Evolutionary conservation across 2,888 invertebrate genomes (phyloP).

Genomic region (Caenorhabditis imperialis): DNA sequence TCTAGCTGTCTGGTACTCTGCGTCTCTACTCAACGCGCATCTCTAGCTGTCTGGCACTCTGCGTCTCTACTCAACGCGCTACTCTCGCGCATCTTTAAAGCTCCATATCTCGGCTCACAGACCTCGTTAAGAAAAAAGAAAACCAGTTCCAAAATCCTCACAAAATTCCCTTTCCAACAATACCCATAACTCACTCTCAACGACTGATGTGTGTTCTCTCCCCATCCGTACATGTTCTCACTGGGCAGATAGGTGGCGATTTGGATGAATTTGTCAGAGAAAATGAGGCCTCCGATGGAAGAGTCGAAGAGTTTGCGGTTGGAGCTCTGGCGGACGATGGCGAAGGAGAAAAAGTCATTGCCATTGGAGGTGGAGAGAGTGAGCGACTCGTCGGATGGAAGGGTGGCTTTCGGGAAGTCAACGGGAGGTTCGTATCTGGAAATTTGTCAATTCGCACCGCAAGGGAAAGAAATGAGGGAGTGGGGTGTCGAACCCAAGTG

Average conservation of each 20-base stretch:
- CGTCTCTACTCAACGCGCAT: too few relatives aligned
- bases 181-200: conserved; percentile 59
- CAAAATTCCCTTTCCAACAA: neutral
- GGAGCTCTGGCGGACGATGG: conserved; percentile 58
- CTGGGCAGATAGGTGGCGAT: conserved; percentile 73
- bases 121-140: too few relatives aligned
- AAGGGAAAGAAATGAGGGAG: neutral
- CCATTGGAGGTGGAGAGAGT: conserved; percentile 34
- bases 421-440: conserved; percentile 71
- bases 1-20: too few relatives aligned
- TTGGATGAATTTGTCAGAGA: conserved; percentile 75
- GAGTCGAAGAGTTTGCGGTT: conserved; percentile 71
- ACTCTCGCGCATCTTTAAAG: too few relatives aligned
- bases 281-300: conserved; percentile 74
- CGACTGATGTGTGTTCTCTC: conserved; percentile 74
- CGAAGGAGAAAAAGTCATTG: conserved; percentile 66
- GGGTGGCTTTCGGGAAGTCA: conserved; percentile 53
- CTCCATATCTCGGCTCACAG: too few relatives aligned
- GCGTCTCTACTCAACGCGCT: too few relatives aligned
- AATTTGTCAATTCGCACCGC: neutral
- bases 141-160: too few relatives aligned
- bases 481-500: neutral
- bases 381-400: conserved; percentile 50
- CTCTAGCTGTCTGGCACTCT: too few relatives aligned
- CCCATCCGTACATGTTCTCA: conserved; percentile 76